These are phyloP conservation scores for Neotoma lepida DNA, from an alignment of 2,113 vertebrate genomes.

Conservation along the genomic window DNA sequence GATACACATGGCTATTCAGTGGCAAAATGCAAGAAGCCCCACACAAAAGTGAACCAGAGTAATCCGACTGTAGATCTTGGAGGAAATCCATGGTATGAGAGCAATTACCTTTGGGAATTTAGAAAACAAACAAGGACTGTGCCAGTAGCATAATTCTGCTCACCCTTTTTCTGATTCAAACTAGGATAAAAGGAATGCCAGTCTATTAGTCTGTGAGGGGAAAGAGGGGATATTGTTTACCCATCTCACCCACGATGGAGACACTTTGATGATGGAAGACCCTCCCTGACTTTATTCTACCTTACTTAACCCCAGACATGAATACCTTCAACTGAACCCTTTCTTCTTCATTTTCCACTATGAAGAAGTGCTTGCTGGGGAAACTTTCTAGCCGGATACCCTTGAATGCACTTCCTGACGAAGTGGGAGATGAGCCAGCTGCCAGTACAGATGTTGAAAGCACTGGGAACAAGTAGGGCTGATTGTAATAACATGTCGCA, in stretches of 20 bases:
- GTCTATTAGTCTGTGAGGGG: neutral
- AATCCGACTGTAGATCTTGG: conserved; percentile 57
- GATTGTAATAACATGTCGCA: conserved; percentile 89
- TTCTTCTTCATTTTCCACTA: conserved; percentile 78
- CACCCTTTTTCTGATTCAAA: conserved; percentile 58
- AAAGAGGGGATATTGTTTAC: neutral
- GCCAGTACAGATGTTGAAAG: conserved; percentile 86
- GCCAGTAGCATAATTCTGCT: conserved; percentile 26
- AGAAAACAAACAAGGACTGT: conserved; percentile 65
- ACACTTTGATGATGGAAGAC: neutral
- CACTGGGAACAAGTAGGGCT: conserved; percentile 84
- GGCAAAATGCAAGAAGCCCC: conserved; percentile 38
- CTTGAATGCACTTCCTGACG: conserved; percentile 89
- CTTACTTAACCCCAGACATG: conserved; percentile 78
- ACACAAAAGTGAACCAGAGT: neutral
- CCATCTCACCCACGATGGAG: neutral
- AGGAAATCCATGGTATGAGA: conserved; percentile 61
- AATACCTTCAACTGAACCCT: conserved; percentile 67
- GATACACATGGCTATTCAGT: neutral
- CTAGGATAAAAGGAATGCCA: conserved; percentile 38
- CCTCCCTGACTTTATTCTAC: conserved; percentile 33
- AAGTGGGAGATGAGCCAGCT: conserved; percentile 86
- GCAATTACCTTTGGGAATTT: conserved; percentile 58
- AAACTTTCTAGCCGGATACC: conserved; percentile 84
- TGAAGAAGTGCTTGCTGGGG: conserved; percentile 81